These are phyloP conservation scores for Malurus elegans DNA, from an alignment of 2,113 vertebrate species.

Conservation along the genomic window DNA sequence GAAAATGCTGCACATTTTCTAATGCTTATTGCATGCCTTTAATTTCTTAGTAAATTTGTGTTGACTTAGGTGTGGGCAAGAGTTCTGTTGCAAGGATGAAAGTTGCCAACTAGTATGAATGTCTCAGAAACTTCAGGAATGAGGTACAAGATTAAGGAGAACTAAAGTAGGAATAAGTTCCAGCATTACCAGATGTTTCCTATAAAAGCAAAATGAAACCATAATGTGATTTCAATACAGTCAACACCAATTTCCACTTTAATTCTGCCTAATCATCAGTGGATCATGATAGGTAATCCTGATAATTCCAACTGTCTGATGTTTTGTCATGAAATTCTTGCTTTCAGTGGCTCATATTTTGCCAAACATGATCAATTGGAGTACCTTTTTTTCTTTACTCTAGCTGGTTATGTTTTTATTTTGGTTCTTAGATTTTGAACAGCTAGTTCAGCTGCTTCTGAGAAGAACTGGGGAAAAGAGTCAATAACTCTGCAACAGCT, in stretches of 20 bases:
- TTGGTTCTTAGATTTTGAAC: not conserved
- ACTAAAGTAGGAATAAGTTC: not conserved
- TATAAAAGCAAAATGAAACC: constrained; percentile 2
- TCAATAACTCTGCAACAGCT: not conserved
- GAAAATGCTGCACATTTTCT: not conserved
- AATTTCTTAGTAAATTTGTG: not conserved
- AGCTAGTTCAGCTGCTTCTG: constrained; percentile 15
- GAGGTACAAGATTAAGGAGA: not conserved
- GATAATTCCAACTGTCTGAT: not conserved
- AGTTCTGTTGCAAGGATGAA: not conserved
- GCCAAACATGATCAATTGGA: not conserved
- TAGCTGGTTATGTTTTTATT: not conserved
- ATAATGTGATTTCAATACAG: not conserved
- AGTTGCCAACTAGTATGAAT: not conserved
- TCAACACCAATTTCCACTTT: constrained; percentile 27
- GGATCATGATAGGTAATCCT: not conserved
- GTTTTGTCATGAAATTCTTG: not conserved
- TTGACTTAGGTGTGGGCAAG: not conserved
- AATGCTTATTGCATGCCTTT: not conserved
- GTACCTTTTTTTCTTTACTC: not conserved
- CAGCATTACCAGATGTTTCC: constrained; percentile 21
- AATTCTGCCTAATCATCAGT: not conserved
- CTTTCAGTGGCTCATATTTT: not conserved
- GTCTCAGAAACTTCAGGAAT: not conserved
- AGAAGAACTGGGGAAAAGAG: not conserved